A percentile compares a stretch with the other conserved stretches of the same genome.
These are phyloP conservation scores for Rattus rattus DNA, from an alignment of 2,113 vertebrate genomes.

Conservation along the genomic window DNA sequence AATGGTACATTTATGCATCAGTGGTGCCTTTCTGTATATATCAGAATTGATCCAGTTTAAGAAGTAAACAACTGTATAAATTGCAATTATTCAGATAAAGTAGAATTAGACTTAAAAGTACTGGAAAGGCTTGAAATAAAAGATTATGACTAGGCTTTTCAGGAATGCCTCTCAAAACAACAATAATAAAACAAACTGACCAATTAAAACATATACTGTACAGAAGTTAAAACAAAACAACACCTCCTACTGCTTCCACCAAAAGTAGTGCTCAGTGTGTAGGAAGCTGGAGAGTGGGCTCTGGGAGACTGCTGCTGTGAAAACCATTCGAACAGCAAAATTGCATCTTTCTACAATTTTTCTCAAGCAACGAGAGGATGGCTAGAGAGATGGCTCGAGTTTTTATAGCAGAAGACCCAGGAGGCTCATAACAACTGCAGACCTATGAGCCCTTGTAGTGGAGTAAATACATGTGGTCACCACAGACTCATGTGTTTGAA, in stretches of 20 bases:
- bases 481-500: too few species aligned
- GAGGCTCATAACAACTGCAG: not conserved
- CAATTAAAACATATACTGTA: not conserved
- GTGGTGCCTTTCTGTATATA: not conserved
- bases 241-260: not conserved
- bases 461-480: too few species aligned
- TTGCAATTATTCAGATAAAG: not conserved
- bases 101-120: not conserved
- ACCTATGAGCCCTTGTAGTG: not conserved
- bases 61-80: not conserved
- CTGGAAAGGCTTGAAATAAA: not conserved
- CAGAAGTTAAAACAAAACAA: not conserved
- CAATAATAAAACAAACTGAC: not conserved
- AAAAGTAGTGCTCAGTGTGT: not conserved
- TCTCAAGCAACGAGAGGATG: not conserved
- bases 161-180: not conserved
- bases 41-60: not conserved
- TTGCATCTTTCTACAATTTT: not conserved
- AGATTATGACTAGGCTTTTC: not conserved
- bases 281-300: not conserved
- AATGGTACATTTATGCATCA: not conserved
- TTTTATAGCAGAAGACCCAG: not conserved
- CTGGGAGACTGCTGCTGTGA: not conserved
- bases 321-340: not conserved
- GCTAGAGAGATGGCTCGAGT: not conserved